Percentiles rank a stretch among this genome's conserved stretches.
phyloP scores from a whole-genome alignment of 2,113 vertebrate species.

The Thryonomys swinderianus region DNA sequence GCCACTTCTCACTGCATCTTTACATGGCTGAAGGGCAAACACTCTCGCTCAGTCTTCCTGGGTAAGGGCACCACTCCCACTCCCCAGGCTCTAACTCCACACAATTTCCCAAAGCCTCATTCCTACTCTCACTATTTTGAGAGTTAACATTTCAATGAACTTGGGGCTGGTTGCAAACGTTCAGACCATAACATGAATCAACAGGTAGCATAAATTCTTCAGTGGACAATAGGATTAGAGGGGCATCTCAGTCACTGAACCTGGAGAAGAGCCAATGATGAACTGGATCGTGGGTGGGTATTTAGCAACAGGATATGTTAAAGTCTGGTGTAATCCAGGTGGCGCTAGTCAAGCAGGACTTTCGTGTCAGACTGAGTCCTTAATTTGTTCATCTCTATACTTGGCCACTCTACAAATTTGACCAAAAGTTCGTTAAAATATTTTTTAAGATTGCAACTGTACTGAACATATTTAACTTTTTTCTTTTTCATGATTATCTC shows the following conservation, averaged over 20 bases:
- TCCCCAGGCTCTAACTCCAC: accelerated
- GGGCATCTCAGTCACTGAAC: neutral
- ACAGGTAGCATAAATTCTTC: neutral
- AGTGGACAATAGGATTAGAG: neutral
- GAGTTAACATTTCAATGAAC: neutral
- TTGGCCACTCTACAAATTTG: neutral
- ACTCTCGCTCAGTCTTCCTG: neutral
- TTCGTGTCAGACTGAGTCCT: neutral
- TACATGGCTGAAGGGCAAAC: neutral
- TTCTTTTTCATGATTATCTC: neutral
- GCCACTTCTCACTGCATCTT: neutral
- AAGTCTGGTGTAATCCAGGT: neutral
- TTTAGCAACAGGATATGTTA: neutral
- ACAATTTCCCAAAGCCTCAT: neutral
- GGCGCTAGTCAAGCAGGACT: neutral
- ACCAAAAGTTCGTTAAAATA: neutral
- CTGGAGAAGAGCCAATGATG: neutral
- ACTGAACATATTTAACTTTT: neutral
- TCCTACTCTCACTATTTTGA: neutral
- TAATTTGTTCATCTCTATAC: neutral
- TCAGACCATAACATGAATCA: neutral
- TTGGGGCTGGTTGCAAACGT: neutral
- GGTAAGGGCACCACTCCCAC: neutral
- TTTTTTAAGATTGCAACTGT: neutral
- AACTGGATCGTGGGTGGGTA: neutral